phyloP scores from a whole-genome alignment of 2,113 vertebrate genomes.

The Phocoena phocoena region DNA sequence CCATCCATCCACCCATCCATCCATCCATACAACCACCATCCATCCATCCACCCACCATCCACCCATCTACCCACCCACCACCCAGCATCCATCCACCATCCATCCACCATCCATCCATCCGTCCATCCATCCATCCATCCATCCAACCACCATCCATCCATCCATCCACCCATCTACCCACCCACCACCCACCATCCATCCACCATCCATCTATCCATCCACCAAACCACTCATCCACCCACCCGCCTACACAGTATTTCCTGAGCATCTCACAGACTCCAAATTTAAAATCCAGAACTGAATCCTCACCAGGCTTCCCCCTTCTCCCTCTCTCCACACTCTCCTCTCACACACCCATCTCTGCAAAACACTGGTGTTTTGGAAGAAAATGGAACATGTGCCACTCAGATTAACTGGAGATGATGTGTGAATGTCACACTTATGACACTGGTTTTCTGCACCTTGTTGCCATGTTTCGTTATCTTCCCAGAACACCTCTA shows the following conservation, averaged over 20 bases:
- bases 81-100: not conserved
- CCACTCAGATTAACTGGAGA: fast-evolving
- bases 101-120: not conserved
- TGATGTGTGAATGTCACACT: fast-evolving
- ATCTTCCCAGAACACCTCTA: not conserved
- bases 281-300: not conserved
- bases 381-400: fast-evolving
- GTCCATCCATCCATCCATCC: fast-evolving
- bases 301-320: not conserved
- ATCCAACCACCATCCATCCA: not conserved
- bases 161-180: fast-evolving
- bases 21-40: fast-evolving
- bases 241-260: no score
- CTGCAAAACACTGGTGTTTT: fast-evolving
- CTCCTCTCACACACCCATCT: fast-evolving
- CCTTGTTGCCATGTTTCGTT: not conserved
- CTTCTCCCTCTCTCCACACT: fast-evolving
- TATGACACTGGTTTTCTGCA: not conserved
- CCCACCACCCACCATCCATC: not conserved
- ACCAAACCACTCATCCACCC: not conserved
- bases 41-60: fast-evolving
- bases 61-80: fast-evolving
- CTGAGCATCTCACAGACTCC: not conserved
- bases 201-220: fast-evolving
- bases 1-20: fast-evolving